These are phyloP conservation scores for Crocidura indochinensis DNA, from an alignment of 2,797 vertebrate species.

Conservation along the genomic window DNA sequence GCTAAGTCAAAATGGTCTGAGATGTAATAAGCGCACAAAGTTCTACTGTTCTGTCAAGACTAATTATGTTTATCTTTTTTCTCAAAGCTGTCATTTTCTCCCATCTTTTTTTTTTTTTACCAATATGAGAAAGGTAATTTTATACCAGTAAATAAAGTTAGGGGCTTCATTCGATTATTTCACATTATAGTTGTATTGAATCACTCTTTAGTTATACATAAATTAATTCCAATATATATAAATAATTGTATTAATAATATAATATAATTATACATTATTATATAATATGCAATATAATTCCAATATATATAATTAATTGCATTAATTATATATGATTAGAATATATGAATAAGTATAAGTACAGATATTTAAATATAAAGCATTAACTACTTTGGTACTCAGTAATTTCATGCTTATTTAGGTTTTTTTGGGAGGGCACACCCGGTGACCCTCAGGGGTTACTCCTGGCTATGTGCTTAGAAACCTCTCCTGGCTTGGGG, in stretches of 20 bases:
- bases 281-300: too few species aligned
- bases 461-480: too few species aligned
- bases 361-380: not conserved
- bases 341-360: not conserved
- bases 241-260: not conserved
- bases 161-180: constrained; percentile 10
- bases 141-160: constrained; percentile 4
- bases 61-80: not conserved
- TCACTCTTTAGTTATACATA: not conserved
- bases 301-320: too few species aligned
- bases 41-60: not conserved
- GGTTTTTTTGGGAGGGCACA: not conserved
- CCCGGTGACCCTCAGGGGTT: too few species aligned
- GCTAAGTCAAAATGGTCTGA: not conserved
- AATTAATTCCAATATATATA: too few species aligned
- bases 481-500: too few species aligned
- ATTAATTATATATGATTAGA: not conserved
- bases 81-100: constrained; percentile 50
- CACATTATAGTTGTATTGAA: not conserved
- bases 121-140: constrained; percentile 11
- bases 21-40: not conserved
- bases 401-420: not conserved
- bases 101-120: not conserved
- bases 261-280: too few species aligned
- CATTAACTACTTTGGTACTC: constrained; percentile 28